Conservation (phyloP, 2,888 invertebrate species). For the Calephelis perditalis region DNA sequence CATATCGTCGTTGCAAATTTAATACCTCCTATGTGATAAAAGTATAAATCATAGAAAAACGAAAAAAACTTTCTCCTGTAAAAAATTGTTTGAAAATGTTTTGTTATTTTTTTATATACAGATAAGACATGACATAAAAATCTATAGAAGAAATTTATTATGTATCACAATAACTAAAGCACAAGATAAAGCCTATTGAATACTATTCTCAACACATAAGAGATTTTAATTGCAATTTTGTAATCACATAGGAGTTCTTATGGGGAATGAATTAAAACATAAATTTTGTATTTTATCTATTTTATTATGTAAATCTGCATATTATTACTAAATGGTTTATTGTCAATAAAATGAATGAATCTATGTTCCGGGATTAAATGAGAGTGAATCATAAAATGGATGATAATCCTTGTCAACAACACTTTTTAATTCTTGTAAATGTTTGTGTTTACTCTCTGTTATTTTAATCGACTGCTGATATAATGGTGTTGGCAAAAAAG, state of each 20-base stretch:
- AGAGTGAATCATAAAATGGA: slow-evolving; percentile 21
- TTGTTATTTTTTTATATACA: not conserved
- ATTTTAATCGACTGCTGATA: slow-evolving; percentile 21
- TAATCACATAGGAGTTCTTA: slow-evolving; percentile 5
- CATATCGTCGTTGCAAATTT: not conserved
- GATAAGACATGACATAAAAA: slow-evolving; percentile 4
- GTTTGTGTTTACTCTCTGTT: slow-evolving; percentile 24
- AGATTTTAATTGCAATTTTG: slow-evolving; percentile 6
- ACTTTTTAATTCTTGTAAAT: slow-evolving; percentile 23
- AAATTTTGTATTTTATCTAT: not conserved
- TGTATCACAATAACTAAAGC: not conserved
- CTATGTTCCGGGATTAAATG: slow-evolving; percentile 22
- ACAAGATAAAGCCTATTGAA: not conserved
- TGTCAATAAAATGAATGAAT: too few species aligned
- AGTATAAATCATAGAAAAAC: slow-evolving; percentile 1
- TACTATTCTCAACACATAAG: slow-evolving; percentile 1
- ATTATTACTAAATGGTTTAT: too few species aligned
- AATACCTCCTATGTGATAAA: slow-evolving; percentile 6
- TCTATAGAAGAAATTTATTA: not conserved
- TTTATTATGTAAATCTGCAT: too few species aligned
- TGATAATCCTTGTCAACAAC: slow-evolving; percentile 24
- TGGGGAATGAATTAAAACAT: not conserved
- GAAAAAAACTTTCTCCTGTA: slow-evolving; percentile 6
- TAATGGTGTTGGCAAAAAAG: slow-evolving; percentile 17
- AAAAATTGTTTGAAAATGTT: slow-evolving; percentile 3